A percentile compares a stretch with the other conserved stretches of the same genome.
Conservation (phyloP, 2,797 vertebrate species). For the Nasua narica region DNA sequence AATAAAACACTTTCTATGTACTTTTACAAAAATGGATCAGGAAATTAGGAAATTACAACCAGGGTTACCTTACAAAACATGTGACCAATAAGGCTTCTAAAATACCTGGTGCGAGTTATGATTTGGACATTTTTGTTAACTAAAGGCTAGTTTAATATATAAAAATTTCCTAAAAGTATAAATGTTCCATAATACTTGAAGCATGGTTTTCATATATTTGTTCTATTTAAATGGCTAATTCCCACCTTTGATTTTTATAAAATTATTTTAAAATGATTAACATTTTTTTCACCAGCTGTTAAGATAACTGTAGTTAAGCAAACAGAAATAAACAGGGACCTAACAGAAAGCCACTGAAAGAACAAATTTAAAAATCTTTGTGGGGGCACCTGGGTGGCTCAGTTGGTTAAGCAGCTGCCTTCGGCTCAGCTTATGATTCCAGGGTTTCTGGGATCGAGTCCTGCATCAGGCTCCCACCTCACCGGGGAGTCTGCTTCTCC, state of each 20-base stretch:
- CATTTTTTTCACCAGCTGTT: neutral
- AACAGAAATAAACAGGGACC: neutral
- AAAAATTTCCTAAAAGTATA: neutral
- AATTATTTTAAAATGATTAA: neutral
- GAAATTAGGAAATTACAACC: neutral
- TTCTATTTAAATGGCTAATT: neutral
- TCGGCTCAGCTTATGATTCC: too few species aligned
- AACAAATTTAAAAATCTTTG: neutral
- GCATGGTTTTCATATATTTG: neutral
- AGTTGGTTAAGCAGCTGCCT: too few species aligned
- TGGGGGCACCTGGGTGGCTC: too few species aligned
- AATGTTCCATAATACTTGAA: neutral
- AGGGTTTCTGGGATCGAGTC: too few species aligned
- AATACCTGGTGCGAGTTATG: neutral
- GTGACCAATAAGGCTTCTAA: neutral
- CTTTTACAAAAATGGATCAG: neutral
- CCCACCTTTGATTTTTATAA: neutral
- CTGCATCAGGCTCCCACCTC: too few species aligned
- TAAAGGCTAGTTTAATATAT: neutral
- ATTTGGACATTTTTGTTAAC: neutral
- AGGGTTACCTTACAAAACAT: neutral
- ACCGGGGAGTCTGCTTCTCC: too few species aligned
- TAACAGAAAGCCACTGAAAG: neutral
- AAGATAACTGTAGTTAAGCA: neutral
- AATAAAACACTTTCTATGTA: neutral